Base-by-base conservation (phyloP, 2,113 vertebrate genomes). In the Pluvianellus socialis region DNA sequence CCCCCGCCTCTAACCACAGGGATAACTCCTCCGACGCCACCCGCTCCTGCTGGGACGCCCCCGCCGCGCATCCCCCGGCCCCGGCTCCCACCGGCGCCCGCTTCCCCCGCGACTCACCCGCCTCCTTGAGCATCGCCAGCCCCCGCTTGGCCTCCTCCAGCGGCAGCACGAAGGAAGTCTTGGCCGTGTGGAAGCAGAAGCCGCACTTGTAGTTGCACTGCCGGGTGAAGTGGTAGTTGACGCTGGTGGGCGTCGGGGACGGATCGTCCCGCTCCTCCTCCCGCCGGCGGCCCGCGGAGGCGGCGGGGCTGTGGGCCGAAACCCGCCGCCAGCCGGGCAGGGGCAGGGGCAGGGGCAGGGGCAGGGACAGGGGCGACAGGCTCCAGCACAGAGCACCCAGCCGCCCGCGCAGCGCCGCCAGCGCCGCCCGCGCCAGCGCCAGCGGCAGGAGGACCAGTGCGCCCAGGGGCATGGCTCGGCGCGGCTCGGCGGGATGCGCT, bases 171-270 rank as follows among this genome's bases (percentile, higher is more conserved):
- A 99, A 99, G 28, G 99, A 99, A 0, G 99, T 99, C 86, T 99
- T 99, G 67, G 99, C 99, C 1, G 99, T 99, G 98, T 99, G 99
- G 96, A 99, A 99, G 94, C 99, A 99, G 98, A 99, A 99, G 6
- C 99, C 99, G 19, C 99, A 99, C 79, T 98, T 99, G 77, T 99
- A 99, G 87, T 99, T 99, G 91, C 99, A 99, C 83, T 98, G 98
- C 12, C 99, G 98, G 0, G 99, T 99, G 89, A 99, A 99, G 92
- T 99, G 99, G 59, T 99, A 99, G 91, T 99, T 99, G 76, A 99
- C 99, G 8, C 99, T 99, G 18, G 96, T 98, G 17, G 99, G 99
- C 5, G 61, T 91, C 40, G 56, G 86, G 47, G 50, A 1, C 14
- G 3, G 11, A 2, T 58, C 56, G 20, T 55, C 47, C 55, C 18